Conservation (phyloP, 2,888 invertebrate species). For the Iselma pallidipennis region DNA sequence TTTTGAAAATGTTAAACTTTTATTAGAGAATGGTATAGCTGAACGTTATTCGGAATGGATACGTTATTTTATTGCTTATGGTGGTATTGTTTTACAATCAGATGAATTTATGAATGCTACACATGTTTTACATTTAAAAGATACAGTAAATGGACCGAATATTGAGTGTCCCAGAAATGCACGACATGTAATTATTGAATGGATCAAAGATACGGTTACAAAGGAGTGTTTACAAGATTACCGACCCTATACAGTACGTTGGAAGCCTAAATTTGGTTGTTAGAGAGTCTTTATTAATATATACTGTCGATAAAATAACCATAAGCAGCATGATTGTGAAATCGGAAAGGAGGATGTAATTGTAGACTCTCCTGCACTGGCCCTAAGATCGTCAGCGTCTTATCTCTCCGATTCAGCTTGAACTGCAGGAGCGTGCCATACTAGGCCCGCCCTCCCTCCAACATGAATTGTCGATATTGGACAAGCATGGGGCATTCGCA, state of each 20-base stretch:
- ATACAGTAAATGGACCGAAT: conserved; percentile 31
- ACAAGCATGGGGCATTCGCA: no score
- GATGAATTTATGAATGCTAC: conserved; percentile 47
- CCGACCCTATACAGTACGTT: conserved; percentile 39
- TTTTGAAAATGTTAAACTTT: conserved; percentile 57
- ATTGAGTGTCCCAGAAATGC: conserved; percentile 40
- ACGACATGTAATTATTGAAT: conserved; percentile 50
- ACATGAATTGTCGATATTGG: no score
- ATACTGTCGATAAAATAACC: no score
- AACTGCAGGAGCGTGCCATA: no score
- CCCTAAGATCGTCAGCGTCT: no score
- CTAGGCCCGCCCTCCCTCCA: no score
- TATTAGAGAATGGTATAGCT: conserved; percentile 49
- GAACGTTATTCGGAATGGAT: conserved; percentile 40
- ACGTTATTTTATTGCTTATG: conserved; percentile 69
- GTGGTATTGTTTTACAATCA: conserved; percentile 56
- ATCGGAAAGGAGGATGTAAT: no score
- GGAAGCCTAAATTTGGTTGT: background rate
- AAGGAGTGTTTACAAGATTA: conserved; percentile 43
- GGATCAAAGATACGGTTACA: conserved; percentile 55
- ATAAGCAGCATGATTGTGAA: no score
- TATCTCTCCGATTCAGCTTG: no score
- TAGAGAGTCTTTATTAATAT: no score
- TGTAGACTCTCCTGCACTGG: no score
- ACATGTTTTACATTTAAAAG: conserved; percentile 51